A percentile compares a stretch with the other conserved stretches of the same genome.
phyloP scores from a whole-genome alignment of 1,140 invertebrate genomes.

The Idris sp. region DNA sequence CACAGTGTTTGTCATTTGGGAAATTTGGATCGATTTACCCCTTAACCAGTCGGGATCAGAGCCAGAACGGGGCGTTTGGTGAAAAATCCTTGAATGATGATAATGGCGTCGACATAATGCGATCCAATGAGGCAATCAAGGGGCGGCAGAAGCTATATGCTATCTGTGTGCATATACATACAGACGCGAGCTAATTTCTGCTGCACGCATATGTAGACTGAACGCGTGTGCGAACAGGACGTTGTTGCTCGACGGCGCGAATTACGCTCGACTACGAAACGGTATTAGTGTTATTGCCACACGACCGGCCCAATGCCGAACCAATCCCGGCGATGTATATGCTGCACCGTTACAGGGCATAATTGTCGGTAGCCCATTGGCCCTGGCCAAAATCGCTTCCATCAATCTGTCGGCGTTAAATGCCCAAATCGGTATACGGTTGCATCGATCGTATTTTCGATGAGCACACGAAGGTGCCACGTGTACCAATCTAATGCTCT shows the following conservation, averaged over 20 bases:
- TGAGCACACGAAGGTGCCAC: slow-evolving; percentile 49
- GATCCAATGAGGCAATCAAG: slow-evolving; percentile 79
- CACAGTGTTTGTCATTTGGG: slow-evolving; percentile 18
- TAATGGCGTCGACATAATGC: slow-evolving; percentile 77
- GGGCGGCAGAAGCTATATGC: slow-evolving; percentile 67
- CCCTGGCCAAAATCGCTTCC: slow-evolving; percentile 73
- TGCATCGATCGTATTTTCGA: slow-evolving; percentile 53
- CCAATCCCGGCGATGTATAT: slow-evolving; percentile 67
- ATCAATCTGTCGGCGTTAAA: slow-evolving; percentile 75
- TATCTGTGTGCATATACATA: slow-evolving; percentile 31
- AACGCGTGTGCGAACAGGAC: too few species aligned
- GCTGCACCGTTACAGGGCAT: slow-evolving; percentile 71
- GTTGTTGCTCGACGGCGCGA: slow-evolving; percentile 58
- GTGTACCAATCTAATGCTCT: slow-evolving; percentile 38
- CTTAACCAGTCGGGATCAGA: slow-evolving; percentile 65
- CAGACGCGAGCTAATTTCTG: slow-evolving; percentile 39
- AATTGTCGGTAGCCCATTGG: slow-evolving; percentile 75
- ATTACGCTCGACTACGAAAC: slow-evolving; percentile 67
- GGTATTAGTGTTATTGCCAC: slow-evolving; percentile 73
- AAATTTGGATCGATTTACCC: slow-evolving; percentile 64
- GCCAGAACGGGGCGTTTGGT: slow-evolving; percentile 65
- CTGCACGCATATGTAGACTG: slow-evolving; percentile 41
- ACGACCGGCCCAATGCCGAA: slow-evolving; percentile 61
- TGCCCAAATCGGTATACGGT: slow-evolving; percentile 56
- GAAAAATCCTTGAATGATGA: slow-evolving; percentile 78